Evolutionary conservation across 2,113 vertebrate genomes (phyloP).

Genomic region (Anseranas semipalmata): DNA sequence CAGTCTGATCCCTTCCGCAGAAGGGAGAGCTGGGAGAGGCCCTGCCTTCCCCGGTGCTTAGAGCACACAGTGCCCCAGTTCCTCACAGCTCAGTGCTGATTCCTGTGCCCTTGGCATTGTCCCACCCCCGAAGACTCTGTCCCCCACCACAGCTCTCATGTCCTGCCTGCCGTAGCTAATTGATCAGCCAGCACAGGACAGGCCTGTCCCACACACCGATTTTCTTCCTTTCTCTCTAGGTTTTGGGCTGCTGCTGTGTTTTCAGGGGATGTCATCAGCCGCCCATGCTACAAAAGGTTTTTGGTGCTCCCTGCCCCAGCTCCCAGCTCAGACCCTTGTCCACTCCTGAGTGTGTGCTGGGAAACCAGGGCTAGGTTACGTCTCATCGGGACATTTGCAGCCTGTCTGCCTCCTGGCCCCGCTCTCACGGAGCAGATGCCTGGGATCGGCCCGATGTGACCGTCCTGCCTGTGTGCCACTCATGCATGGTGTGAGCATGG

Average conservation of each 20-base stretch:
- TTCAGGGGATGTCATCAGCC: not conserved
- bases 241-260: not conserved
- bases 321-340: not conserved
- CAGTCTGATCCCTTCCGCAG: rapidly evolving
- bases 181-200: not conserved
- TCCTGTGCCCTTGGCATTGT: not conserved
- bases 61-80: rapidly evolving
- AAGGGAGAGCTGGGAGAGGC: not conserved
- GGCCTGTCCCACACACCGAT: not conserved
- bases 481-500: not conserved
- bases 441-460: rapidly evolving
- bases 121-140: rapidly evolving
- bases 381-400: not conserved
- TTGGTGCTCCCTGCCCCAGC: not conserved
- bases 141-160: too few relatives aligned
- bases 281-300: not conserved
- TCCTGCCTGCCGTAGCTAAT: not conserved
- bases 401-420: not conserved
- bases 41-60: not conserved
- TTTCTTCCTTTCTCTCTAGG: rapidly evolving
- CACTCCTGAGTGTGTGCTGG: rapidly evolving
- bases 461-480: rapidly evolving
- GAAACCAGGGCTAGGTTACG: not conserved
- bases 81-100: too few relatives aligned
- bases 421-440: rapidly evolving